Conservation (phyloP, 2,113 vertebrate species). For the Ochotona princeps region DNA sequence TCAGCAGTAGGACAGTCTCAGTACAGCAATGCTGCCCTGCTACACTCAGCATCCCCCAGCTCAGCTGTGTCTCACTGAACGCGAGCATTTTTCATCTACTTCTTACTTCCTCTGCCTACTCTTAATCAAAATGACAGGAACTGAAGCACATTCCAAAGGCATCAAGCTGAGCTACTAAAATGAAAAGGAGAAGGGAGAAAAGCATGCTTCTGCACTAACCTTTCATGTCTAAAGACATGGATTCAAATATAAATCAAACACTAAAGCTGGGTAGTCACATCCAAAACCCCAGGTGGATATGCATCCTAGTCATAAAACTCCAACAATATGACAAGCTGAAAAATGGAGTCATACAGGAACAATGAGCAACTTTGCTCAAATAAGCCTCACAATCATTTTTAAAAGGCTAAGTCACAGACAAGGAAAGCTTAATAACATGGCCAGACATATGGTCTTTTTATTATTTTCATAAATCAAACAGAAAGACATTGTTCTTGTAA, state of each 20-base stretch:
- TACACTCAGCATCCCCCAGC: background rate
- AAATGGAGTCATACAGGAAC: conserved; percentile 46
- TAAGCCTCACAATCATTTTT: background rate
- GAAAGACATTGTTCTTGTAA: background rate
- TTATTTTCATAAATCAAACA: conserved; percentile 42
- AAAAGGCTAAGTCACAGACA: conserved; percentile 8
- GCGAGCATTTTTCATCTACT: conserved; percentile 42
- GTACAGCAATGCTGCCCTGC: background rate
- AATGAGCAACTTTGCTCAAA: conserved; percentile 19
- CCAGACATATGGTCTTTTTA: background rate
- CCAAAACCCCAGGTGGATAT: conserved; percentile 51
- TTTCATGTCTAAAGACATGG: conserved; percentile 48
- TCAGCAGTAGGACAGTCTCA: background rate
- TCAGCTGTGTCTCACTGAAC: background rate
- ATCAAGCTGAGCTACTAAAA: conserved; percentile 55
- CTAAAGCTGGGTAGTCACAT: conserved; percentile 52
- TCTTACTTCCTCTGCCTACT: conserved; percentile 40
- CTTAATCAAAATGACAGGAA: conserved; percentile 69
- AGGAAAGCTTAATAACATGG: conserved; percentile 18
- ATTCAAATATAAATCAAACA: conserved; percentile 63
- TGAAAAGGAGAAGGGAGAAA: conserved; percentile 11
- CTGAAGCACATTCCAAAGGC: conserved; percentile 58
- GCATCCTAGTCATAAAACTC: conserved; percentile 56
- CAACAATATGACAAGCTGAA: conserved; percentile 49
- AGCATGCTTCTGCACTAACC: conserved; percentile 13